Evolutionary conservation across 2,113 vertebrate species (phyloP).

Genomic region (Gavialis gangeticus): DNA sequence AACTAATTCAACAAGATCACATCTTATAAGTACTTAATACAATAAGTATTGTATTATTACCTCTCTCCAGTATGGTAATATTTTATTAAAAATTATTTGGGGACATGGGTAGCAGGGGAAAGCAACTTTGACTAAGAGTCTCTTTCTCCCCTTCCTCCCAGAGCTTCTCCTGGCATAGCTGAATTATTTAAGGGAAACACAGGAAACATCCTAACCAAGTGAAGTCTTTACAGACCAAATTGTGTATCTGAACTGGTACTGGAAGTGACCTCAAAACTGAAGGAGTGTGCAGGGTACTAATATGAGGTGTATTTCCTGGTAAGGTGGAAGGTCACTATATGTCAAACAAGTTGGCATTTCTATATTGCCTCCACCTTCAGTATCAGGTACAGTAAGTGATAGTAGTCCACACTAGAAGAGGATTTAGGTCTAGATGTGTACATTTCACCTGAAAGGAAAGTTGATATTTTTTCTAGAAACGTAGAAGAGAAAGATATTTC

Average conservation of each 20-base stretch:
- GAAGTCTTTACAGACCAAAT: slow-evolving; percentile 48
- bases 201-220: slow-evolving; percentile 13
- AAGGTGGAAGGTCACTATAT: neutral
- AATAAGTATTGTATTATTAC: neutral
- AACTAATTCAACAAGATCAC: neutral
- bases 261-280: slow-evolving; percentile 24
- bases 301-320: neutral
- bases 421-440: too few species aligned
- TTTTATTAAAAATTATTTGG: neutral
- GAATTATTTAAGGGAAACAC: neutral
- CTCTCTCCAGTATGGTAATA: neutral
- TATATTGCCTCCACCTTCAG: neutral
- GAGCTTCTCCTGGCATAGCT: neutral
- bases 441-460: neutral
- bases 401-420: neutral
- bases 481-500: neutral
- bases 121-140: neutral
- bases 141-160: neutral
- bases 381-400: neutral
- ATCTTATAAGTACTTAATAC: neutral
- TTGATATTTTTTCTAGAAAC: neutral
- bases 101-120: neutral
- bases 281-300: neutral
- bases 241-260: neutral
- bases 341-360: neutral